Evolutionary conservation across 2,113 vertebrate species (phyloP).

Genomic region (Vombatus ursinus): DNA sequence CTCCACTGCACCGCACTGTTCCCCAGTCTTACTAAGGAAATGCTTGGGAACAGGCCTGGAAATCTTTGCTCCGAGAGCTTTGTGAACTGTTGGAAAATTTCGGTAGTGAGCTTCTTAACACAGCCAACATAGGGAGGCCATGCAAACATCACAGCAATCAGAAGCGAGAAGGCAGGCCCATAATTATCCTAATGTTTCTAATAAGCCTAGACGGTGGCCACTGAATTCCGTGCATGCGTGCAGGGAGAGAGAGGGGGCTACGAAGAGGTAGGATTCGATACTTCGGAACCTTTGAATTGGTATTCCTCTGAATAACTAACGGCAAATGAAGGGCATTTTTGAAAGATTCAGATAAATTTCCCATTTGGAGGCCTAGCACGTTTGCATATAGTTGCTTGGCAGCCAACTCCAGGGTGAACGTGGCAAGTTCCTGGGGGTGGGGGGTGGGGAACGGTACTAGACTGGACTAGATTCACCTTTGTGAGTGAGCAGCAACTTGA

Average conservation of each 20-base stretch:
- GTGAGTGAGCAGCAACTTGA: not conserved
- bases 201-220: slow-evolving; percentile 49
- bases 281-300: slow-evolving; percentile 56
- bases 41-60: not conserved
- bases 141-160: slow-evolving; percentile 47
- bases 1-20: not conserved
- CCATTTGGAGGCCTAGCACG: slow-evolving; percentile 59
- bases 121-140: slow-evolving; percentile 5
- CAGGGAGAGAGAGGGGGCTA: not conserved
- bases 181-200: slow-evolving; percentile 59
- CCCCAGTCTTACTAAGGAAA: not conserved
- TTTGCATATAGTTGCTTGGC: slow-evolving; percentile 55
- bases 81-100: slow-evolving; percentile 44
- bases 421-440: not conserved
- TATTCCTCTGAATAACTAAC: slow-evolving; percentile 30
- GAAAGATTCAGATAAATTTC: slow-evolving; percentile 60
- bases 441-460: too few species aligned
- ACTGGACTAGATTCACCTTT: too few species aligned
- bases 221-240: slow-evolving; percentile 30
- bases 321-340: slow-evolving; percentile 65
- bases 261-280: slow-evolving; percentile 28
- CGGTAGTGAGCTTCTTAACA: slow-evolving; percentile 37
- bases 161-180: slow-evolving; percentile 44
- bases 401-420: slow-evolving; percentile 31
- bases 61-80: slow-evolving; percentile 17